Base-by-base conservation (phyloP, 2,113 vertebrate genomes). In the Chloroceryle aenea region DNA sequence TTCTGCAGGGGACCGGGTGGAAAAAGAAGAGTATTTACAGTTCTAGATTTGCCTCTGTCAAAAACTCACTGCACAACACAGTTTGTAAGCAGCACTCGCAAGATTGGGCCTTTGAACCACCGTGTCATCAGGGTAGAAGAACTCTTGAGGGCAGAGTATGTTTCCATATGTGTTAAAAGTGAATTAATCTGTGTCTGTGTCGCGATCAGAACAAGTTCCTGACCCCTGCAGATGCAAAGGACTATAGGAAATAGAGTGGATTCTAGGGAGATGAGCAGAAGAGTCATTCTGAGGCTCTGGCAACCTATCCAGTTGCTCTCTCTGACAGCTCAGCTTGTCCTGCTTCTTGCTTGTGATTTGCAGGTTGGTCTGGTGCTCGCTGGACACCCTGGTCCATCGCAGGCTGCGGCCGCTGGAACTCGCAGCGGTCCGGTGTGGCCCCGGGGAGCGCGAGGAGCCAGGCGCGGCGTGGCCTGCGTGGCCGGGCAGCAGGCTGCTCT, bases 351-450 rank as follows among this genome's bases (percentile, higher is more conserved):
- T 53, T 10, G 14, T 12, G 2, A 52, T 43, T 5, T 38, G 4
- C 48, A 40, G 20, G 38, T 53, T n/a, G 62, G 17, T 38, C 36
- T 66, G 6, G 29, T 48, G 50, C 42, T 55, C 20, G n/a, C 53
- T 6, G 43, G 78, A 55, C 9, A 2, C 34, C 34, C 50, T 45
- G 4, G 36, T n/a, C 67, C 53, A 10, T 15, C 45, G 9, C 45
- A 4, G 34, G 16, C 59, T 63, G n/a, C 11, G 67, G 6, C n/a
- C 6, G 69, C 50, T 9, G 58, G 62, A 20, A 7, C 67, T 14
- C 2, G 11, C 26, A 4, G 63, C 0, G n/a, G 10, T 61, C 11
- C 45, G 43, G 34, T 6, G 50, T 3, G 8, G 61, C 53, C 32
- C 17, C 8, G 3, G 53, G 7, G 64, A 26, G 56, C 3, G 3